Evolutionary conservation across 2,888 invertebrate genomes (phyloP), one percentile per base, ranked within the genome.

Genomic region (Stramonita haemastoma): DNA sequence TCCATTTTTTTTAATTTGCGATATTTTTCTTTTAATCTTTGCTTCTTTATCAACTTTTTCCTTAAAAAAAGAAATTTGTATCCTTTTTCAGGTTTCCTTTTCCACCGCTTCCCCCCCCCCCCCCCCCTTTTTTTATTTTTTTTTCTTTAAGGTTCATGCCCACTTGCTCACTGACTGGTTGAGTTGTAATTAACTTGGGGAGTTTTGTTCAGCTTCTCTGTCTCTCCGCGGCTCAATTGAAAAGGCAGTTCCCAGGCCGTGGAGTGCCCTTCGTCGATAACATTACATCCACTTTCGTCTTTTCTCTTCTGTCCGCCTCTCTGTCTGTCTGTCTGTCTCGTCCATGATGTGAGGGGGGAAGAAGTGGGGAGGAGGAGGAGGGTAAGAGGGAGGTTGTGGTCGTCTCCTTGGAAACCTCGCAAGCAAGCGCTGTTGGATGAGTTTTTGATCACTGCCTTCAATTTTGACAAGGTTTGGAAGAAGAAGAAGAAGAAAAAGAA

Each of bases 381-480:
- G 81, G 46, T 36, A 19, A 46, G 22, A 5, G 36, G 11, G 19
- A 5, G 8, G 36, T 36, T 5, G 34, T 2, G 32, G 32, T 77
- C 29, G 77, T 79, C 79, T 79, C 79, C 79, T 79, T 34, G 79
- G 79, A 79, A 32, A 79, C 79, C 46, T 46, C 2, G 46, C 46
- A 46, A 46, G 79, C 34, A 13, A 13, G 19, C 36, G 77, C 81
- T 46, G 26, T 83, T 22, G 46, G 46, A 83, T n/a, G 46, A 29
- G 81, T 83, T 83, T 83, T 83, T 83, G 81, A 83, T 83, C 81
- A 46, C 29, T 26, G 81, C 81, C 81, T 83, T 83, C 46, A 83
- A 46, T 46, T 29, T 83, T 22, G 81, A 83, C 81, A n/a, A 29
- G 29, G 73, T n/a, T 73, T 73, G 26, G 26, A 26, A 73, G 26